Base-by-base conservation (phyloP, 2,797 vertebrate species). In the Argya squamiceps region DNA sequence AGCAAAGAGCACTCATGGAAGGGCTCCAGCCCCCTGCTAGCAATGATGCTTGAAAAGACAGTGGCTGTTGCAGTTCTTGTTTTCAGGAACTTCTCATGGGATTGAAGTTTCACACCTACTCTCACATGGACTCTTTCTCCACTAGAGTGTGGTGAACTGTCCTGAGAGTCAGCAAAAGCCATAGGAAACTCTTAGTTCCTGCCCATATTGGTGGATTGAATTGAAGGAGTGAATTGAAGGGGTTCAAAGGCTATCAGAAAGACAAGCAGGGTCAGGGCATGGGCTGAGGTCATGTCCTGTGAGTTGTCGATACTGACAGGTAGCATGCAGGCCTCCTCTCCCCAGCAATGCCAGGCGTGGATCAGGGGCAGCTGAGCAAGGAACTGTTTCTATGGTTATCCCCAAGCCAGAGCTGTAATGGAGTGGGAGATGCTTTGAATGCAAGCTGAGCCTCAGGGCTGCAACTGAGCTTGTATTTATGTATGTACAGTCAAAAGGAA, bases 181-280 rank as follows among this genome's bases (percentile, higher is more conserved):
- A 2, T 9, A 30, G 44, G 22, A 78, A 81, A 12, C 37, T 76
- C 47, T 77, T 15, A 5, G 18, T 44, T 83, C 47, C 75, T 92
- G 34, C 32, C 30, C 2, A 0, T 44, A 29, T 63, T 55, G 39
- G 64, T 56, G 29, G 47, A 65, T 80, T 39, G 39, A 39, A 39
- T 39, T 39, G 39, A 39, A 39, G 59, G 39, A 76, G 32, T 63
- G 56, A 44, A 76, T 43, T 83, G 47, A 37, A 70, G 32, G 73
- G 30, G 23, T 88, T 93, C 56, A 83, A 27, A 89, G 68, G 60
- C 90, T 88, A 55, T 88, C 79, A 67, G 84, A 62, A 73, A 55
- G 88, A 79, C 55, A 77, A 58, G 75, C 32, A 70, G 39, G 60
- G 75, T 88, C 82, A 74, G 60, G 46, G 29, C 24, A 47, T 11